These are phyloP conservation scores for Leptodactylus fuscus DNA, from an alignment of 2,113 vertebrate genomes.

Conservation along the genomic window DNA sequence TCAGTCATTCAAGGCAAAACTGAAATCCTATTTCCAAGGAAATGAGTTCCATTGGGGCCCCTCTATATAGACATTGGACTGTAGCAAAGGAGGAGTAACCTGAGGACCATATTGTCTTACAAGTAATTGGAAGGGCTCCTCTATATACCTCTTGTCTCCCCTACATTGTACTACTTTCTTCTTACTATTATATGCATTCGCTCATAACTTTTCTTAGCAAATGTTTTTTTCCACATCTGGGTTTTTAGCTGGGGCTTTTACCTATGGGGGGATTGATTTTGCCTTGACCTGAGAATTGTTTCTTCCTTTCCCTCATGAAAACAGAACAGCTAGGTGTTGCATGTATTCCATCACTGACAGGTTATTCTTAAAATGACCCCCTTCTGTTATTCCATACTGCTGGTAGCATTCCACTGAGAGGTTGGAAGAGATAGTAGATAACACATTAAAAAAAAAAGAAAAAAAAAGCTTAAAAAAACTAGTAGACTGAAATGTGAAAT, in stretches of 20 bases:
- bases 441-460: background rate
- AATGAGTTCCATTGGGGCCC: too few relatives aligned
- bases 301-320: constrained; percentile 28
- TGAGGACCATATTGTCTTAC: too few relatives aligned
- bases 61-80: too few relatives aligned
- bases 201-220: background rate
- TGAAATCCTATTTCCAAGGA: too few relatives aligned
- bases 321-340: background rate
- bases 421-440: background rate
- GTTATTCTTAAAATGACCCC: constrained; percentile 17
- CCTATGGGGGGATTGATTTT: background rate
- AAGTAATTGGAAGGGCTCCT: too few relatives aligned
- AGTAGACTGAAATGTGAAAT: background rate
- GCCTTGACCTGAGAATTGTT: background rate
- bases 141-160: too few relatives aligned
- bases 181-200: too few relatives aligned
- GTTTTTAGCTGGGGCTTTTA: background rate
- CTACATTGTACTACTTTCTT: too few relatives aligned
- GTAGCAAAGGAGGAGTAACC: too few relatives aligned
- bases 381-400: background rate
- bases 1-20: too few relatives aligned
- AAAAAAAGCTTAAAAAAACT: background rate
- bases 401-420: background rate
- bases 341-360: background rate
- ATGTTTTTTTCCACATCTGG: background rate